A percentile compares a stretch with the other conserved stretches of the same genome.
Conservation (phyloP, 2,113 vertebrate genomes). For the Nannobrachium achirus region DNA sequence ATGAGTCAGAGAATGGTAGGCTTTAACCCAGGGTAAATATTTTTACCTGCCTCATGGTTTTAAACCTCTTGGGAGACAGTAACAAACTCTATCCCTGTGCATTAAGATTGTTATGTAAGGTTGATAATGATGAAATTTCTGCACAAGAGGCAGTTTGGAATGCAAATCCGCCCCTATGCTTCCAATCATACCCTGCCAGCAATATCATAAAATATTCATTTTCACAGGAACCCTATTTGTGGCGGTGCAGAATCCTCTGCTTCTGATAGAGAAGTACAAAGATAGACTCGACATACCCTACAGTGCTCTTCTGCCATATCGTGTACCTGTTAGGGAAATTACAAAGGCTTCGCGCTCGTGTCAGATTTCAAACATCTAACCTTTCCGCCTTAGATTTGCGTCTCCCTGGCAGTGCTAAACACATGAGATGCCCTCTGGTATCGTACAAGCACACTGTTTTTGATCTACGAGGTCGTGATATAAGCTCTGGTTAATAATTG, state of each 20-base stretch:
- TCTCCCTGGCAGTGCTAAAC: slow-evolving; percentile 75
- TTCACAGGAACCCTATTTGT: slow-evolving; percentile 73
- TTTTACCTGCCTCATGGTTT: slow-evolving; percentile 51
- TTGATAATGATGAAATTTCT: slow-evolving; percentile 56
- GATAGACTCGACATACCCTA: slow-evolving; percentile 71
- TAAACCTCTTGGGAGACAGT: slow-evolving; percentile 38
- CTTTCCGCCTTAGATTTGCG: slow-evolving; percentile 71
- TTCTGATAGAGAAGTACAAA: slow-evolving; percentile 73
- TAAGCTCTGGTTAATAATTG: slow-evolving; percentile 80
- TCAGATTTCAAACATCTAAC: slow-evolving; percentile 74
- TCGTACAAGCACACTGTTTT: slow-evolving; percentile 72
- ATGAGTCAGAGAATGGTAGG: slow-evolving; percentile 42
- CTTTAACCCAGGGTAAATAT: slow-evolving; percentile 60
- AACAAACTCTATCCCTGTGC: slow-evolving; percentile 23
- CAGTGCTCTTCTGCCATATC: slow-evolving; percentile 72
- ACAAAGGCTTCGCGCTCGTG: slow-evolving; percentile 65
- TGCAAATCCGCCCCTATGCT: slow-evolving; percentile 71
- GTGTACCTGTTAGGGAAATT: slow-evolving; percentile 77
- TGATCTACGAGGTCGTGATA: slow-evolving; percentile 76
- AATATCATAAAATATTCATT: slow-evolving; percentile 79
- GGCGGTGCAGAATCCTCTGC: slow-evolving; percentile 69
- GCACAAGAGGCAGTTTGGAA: slow-evolving; percentile 73
- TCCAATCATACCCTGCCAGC: slow-evolving; percentile 74
- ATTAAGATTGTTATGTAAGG: slow-evolving; percentile 41
- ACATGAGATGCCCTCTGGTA: slow-evolving; percentile 75